Evolutionary conservation across 2,113 vertebrate species (phyloP), one percentile per base, ranked within the genome.

Genomic region (Leptobrachium leishanense): DNA sequence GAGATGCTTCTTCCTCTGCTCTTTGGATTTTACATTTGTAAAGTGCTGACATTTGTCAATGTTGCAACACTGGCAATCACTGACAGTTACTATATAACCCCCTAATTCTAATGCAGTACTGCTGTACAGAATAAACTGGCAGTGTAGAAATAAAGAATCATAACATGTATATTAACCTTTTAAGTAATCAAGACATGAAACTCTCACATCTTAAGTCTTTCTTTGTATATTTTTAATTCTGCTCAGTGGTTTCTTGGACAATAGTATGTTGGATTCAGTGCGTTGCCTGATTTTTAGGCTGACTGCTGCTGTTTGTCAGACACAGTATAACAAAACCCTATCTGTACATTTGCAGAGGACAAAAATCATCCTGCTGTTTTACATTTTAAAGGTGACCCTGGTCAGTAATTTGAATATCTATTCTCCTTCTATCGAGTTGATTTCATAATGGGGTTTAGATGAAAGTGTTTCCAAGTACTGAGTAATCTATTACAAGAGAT

Each of bases 371-470:
- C 13, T 8, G 15, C 43, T 74, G 43, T 40, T 75, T 66, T 20
- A 54, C 43, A 54, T 65, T 43, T 68, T 68, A 8, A 68, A 59
- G 66, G 65, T 77, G 75, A 69, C 53, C 65, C 41, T 4, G 43
- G 9, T 6, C 41, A 46, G 12, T 77, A 42, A 70, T 69, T 9
- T 77, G 55, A 77, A 75, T 67, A 50, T 66, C 31, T 55, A 62
- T 55, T 77, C 41, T 20, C n/a, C 62, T 55, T 70, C 54, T 46
- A 59, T 40, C 43, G 70, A 2, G 55, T 15, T 12, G 13, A 69
- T 13, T 59, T 44, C 12, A 68, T 69, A 46, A 70, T 46, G 42
- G 66, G 20, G 53, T 59, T 77, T 59, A 62, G 54, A 70, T 62
- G 42, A 46, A 55, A 68, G 54, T 12, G 46, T 53, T 39, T 44